Base-by-base conservation (phyloP, 2,113 vertebrate species). In the Coracopsis vasa region DNA sequence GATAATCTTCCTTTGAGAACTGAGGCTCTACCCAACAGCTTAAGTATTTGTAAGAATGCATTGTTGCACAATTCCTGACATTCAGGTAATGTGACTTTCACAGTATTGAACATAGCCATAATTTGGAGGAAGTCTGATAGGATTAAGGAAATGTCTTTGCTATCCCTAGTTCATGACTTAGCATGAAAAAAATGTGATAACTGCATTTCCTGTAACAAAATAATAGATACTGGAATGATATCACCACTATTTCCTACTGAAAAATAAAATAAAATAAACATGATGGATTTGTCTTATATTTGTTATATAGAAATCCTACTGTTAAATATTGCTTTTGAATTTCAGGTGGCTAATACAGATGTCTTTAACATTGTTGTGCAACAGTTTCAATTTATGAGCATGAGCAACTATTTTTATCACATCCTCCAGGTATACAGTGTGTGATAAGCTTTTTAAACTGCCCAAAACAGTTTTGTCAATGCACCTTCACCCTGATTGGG, bases 141-240 rank as follows among this genome's bases (percentile, higher is more conserved):
- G 62, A 88, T 86, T 91, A 96, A 96, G 70, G 85, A 94, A 60
- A 53, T 83, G 21, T 87, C 66, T 94, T 62, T 95, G 19, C 48
- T 51, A 60, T 54, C 27, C 64, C 35, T 65, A 50, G 42, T n/a
- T 53, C 44, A 13, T 44, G 45, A 65, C 62, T 71, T 74, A 88
- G 39, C 86, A 54, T 3, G 16, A 71, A 88, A 97, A 84, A 28
- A 75, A 73, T 56, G 45, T 65, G 54, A 81, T 81, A 56, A 88
- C 51, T 84, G 70, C 35, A 56, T 91, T 96, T 89, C 82, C 85
- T 90, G 73, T 75, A 78, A 69, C 9, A 73, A 88, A 89, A 77
- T 61, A 72, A 74, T 28, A 60, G 65, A 45, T 81, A 80, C 23
- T 62, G 64, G 54, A 91, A 90, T 54, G 5, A 66, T 48, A 62